Evolutionary conservation across 2,888 invertebrate species (phyloP).

Genomic region (Machimus rusticus): DNA sequence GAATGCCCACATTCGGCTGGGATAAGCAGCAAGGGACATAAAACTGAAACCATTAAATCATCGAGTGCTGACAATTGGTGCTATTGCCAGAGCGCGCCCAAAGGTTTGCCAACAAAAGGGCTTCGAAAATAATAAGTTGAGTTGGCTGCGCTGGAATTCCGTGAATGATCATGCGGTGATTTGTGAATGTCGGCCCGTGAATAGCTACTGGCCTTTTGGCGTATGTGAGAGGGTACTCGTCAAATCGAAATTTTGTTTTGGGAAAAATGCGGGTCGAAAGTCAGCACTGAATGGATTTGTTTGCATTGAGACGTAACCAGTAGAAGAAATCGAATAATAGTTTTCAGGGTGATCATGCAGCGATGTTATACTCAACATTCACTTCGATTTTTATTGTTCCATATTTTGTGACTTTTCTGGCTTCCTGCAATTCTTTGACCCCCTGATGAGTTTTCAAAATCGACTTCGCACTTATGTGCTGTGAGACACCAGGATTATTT

Average conservation of each 20-base stretch:
- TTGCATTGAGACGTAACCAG: background rate
- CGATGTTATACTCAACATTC: constrained; percentile 6
- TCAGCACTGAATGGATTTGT: background rate
- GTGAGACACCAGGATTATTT: background rate
- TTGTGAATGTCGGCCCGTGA: background rate
- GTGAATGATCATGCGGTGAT: constrained; percentile 19
- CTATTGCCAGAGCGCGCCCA: background rate
- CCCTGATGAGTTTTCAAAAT: background rate
- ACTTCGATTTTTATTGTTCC: background rate
- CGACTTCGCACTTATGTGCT: background rate
- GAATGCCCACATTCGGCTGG: background rate
- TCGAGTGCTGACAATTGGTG: constrained; percentile 21
- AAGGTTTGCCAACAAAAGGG: background rate
- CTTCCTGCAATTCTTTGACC: background rate
- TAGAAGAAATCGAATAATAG: background rate
- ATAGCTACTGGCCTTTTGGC: constrained; percentile 2
- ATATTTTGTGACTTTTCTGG: background rate
- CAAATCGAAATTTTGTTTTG: background rate
- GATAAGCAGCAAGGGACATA: background rate
- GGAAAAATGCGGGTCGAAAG: background rate
- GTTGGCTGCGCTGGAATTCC: background rate
- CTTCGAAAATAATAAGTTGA: background rate
- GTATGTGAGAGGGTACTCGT: background rate
- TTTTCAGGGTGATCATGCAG: background rate
- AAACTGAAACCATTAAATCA: background rate